These are phyloP conservation scores for Passerina amoena DNA, from an alignment of 2,113 vertebrate species.

Conservation along the genomic window DNA sequence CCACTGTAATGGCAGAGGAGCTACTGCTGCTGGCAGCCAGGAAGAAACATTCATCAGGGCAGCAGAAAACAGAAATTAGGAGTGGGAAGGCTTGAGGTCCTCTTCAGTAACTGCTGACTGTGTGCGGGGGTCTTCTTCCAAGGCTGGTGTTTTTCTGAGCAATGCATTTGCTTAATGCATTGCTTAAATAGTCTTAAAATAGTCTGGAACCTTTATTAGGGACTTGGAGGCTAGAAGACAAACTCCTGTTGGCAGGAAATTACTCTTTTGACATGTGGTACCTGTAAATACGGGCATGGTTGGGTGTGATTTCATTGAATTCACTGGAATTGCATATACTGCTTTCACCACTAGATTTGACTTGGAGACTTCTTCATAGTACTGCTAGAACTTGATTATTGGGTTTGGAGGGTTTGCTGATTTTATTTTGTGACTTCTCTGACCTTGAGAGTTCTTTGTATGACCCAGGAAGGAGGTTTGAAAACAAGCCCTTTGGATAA, in stretches of 20 bases:
- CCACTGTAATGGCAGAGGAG: fast-evolving
- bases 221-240: background rate
- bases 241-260: background rate
- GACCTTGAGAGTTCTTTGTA: background rate
- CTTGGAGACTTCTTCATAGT: background rate
- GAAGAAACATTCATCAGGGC: background rate
- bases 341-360: background rate
- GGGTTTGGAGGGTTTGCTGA: background rate
- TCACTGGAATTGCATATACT: background rate
- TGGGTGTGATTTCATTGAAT: background rate
- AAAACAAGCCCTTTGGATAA: background rate
- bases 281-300: fast-evolving
- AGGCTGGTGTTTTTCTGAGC: background rate
- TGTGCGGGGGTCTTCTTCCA: background rate
- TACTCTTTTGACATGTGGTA: fast-evolving
- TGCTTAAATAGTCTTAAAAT: no score
- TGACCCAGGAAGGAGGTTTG: background rate
- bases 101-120: fast-evolving
- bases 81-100: background rate
- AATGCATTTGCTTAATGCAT: no score
- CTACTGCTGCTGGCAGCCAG: fast-evolving
- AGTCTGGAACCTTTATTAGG: background rate
- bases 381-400: background rate
- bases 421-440: background rate
- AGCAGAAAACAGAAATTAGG: background rate